These are phyloP conservation scores for Enteromius mattozi DNA, from an alignment of 2,797 vertebrate species.

Conservation along the genomic window DNA sequence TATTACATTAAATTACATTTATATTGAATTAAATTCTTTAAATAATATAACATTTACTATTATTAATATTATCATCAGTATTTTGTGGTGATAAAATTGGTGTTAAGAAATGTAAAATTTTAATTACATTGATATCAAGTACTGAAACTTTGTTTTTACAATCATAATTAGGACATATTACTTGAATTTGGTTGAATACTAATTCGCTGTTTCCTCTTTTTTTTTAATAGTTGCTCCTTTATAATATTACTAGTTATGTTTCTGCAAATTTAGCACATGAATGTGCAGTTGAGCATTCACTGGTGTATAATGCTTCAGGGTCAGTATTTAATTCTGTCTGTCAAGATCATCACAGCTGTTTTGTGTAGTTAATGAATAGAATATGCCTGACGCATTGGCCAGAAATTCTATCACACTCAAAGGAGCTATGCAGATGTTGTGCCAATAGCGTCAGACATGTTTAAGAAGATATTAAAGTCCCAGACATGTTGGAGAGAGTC, in stretches of 20 bases:
- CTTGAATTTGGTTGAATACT: background rate
- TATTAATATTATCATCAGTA: background rate
- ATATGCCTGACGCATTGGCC: background rate
- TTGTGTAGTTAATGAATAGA: background rate
- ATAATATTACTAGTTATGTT: background rate
- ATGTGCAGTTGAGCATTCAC: slow-evolving; percentile 1
- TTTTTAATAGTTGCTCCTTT: background rate
- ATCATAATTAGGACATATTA: background rate
- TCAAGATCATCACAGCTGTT: slow-evolving; percentile 19
- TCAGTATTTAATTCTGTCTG: background rate
- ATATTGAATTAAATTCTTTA: background rate
- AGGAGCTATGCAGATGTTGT: slow-evolving; percentile 7
- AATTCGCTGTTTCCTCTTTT: background rate
- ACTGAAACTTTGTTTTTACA: background rate
- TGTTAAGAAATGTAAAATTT: background rate
- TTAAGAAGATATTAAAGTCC: background rate
- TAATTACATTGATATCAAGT: background rate
- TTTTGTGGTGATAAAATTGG: background rate
- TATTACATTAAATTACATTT: background rate
- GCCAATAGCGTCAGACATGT: slow-evolving; percentile 21
- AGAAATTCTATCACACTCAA: background rate
- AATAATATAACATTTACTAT: background rate
- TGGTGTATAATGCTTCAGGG: background rate
- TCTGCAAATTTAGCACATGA: background rate
- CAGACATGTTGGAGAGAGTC: background rate